Evolutionary conservation across 2,113 vertebrate genomes (phyloP), one percentile per base, ranked within the genome.

Genomic region (Poeciliopsis occidentalis): DNA sequence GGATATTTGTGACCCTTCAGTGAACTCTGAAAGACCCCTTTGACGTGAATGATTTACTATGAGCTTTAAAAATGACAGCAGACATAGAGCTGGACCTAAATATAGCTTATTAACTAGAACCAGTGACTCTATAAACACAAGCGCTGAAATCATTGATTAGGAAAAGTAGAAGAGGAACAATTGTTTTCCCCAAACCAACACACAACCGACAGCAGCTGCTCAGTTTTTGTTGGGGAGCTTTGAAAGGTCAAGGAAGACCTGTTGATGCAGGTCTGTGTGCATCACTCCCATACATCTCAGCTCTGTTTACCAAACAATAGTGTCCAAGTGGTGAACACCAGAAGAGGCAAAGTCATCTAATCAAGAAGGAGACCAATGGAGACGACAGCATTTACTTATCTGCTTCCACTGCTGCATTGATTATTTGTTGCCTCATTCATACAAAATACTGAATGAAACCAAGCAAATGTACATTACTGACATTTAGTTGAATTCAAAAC

Each of bases 81-180:
- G 72, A 79, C 73, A 67, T 13, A 41, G 63, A 65, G 69, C 67
- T 34, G 31, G 12, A 32, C 29, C 83, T 89, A 87, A 81, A 84
- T 76, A 87, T 89, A 87, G 63, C 15, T 75, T 82, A 85, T 84
- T 57, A 57, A 88, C 79, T 85, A 71, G 71, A 71, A 71, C 41
- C 32, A 13, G 73, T 67, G 86, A 39, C 73, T 5, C 1, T 31
- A 31, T 57, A 60, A 78, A 86, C 76, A 71, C 27, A 71, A 76
- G 57, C 64, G 75, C 87, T 86, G 82, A 84, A 67, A 79, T 75
- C 81, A 87, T 54, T 64, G 62, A 51, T 47, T 70, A 65, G 73
- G 69, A 69, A 69, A 63, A 67, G 39, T 72, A 74, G 65, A 75
- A 71, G 64, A 73, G 51, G 86, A 82, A 90, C 87, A 87, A 78